These are phyloP conservation scores for Elymnias hypermnestra DNA, from an alignment of 1,140 invertebrate species.

Conservation along the genomic window DNA sequence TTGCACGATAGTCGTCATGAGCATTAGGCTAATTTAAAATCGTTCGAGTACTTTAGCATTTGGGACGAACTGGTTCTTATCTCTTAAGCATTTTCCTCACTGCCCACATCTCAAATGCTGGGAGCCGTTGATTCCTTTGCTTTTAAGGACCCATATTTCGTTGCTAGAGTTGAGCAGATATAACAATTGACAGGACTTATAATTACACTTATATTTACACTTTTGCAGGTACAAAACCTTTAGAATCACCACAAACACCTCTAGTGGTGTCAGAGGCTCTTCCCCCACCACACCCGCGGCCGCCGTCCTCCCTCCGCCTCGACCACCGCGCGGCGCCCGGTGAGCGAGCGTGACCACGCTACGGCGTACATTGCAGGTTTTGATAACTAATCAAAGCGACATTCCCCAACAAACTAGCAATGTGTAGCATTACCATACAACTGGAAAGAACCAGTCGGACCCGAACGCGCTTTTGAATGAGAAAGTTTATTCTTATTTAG, in stretches of 20 bases:
- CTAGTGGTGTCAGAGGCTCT: constrained; percentile 78
- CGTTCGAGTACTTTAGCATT: too few species aligned
- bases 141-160: too few species aligned
- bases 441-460: constrained; percentile 12
- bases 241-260: constrained; percentile 90
- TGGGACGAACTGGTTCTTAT: too few species aligned
- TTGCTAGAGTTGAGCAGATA: too few species aligned
- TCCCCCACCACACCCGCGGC: constrained; percentile 70
- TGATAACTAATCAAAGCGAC: constrained; percentile 37
- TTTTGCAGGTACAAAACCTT: constrained; percentile 81
- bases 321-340: constrained; percentile 78
- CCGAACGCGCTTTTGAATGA: constrained; percentile 17
- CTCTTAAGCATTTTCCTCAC: too few species aligned
- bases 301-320: constrained; percentile 75
- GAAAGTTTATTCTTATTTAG: constrained; percentile 12
- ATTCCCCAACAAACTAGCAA: constrained; percentile 37
- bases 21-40: too few species aligned
- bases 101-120: too few species aligned
- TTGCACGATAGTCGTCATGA: too few species aligned
- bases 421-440: constrained; percentile 13
- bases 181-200: too few species aligned
- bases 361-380: constrained; percentile 57
- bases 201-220: too few species aligned
- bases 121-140: too few species aligned
- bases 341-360: constrained; percentile 77